Percentiles rank a stretch among this genome's conserved stretches.
Conservation (phyloP, 2,797 vertebrate genomes). For the Brotula barbata region DNA sequence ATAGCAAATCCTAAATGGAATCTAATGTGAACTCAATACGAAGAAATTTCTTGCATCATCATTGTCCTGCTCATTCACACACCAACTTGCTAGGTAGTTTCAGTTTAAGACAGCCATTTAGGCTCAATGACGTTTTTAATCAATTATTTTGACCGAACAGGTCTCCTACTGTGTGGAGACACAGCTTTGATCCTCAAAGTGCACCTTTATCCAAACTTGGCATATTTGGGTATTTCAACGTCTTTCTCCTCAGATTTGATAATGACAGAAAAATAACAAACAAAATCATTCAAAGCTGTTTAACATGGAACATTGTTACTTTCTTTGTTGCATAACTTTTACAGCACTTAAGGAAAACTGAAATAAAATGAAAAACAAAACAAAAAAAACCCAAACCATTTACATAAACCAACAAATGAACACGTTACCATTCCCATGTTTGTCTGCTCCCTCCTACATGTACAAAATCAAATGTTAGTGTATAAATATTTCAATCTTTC, state of each 20-base stretch:
- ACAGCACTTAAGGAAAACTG: no score
- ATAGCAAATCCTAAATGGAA: conserved; percentile 4
- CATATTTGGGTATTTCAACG: conserved; percentile 3
- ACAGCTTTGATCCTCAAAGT: conserved; percentile 62
- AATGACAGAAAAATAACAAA: conserved; percentile 5
- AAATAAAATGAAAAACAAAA: no score
- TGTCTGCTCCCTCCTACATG: not conserved
- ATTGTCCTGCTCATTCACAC: conserved; percentile 22
- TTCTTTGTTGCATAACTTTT: not conserved
- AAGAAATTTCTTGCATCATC: conserved; percentile 18
- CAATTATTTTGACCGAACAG: conserved; percentile 26
- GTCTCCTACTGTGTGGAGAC: conserved; percentile 48
- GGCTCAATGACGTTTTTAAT: conserved; percentile 26
- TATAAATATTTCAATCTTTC: conserved; percentile 2
- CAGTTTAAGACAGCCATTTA: not conserved
- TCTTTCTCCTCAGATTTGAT: conserved; percentile 13
- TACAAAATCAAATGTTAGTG: not conserved
- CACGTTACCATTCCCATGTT: not conserved
- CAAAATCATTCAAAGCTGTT: not conserved
- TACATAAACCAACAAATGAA: not conserved
- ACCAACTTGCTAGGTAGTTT: conserved; percentile 14
- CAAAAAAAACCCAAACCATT: conserved; percentile 5
- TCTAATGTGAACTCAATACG: conserved; percentile 12
- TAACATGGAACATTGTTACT: not conserved
- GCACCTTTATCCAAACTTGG: conserved; percentile 37